Evolutionary conservation across 2,888 invertebrate genomes (phyloP).

Genomic region (Lapara coniferarum): DNA sequence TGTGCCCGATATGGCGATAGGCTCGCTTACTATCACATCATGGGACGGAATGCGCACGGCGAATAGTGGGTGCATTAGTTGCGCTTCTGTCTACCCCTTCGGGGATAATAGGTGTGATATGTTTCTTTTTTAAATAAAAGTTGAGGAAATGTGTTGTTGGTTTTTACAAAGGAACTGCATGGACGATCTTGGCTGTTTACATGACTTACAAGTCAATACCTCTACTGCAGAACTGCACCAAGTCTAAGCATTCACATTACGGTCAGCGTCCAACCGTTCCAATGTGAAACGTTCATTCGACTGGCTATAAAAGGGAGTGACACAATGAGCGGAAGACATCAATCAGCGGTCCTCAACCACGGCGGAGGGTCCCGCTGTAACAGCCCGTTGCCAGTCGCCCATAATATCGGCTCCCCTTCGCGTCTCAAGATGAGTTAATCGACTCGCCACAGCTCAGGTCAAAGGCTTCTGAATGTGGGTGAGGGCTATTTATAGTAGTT

Average conservation of each 20-base stretch:
- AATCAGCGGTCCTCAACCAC: slow-evolving; percentile 70
- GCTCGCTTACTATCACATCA: too few species aligned
- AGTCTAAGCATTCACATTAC: slow-evolving; percentile 47
- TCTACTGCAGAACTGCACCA: background rate
- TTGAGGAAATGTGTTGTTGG: too few species aligned
- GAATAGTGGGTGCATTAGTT: too few species aligned
- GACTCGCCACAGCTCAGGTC: slow-evolving; percentile 11
- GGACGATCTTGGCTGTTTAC: too few species aligned
- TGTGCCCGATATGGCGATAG: too few species aligned
- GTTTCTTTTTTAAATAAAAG: too few species aligned
- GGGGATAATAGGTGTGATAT: too few species aligned
- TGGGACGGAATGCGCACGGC: too few species aligned
- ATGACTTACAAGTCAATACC: too few species aligned
- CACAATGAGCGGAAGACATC: slow-evolving; percentile 75
- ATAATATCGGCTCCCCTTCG: slow-evolving; percentile 39
- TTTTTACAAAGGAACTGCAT: too few species aligned
- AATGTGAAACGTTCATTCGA: slow-evolving; percentile 47
- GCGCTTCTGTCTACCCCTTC: too few species aligned
- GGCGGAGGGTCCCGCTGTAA: slow-evolving; percentile 51
- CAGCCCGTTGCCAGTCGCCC: slow-evolving; percentile 15
- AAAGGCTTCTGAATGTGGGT: slow-evolving; percentile 20
- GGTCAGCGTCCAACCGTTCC: slow-evolving; percentile 48
- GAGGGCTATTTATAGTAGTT: slow-evolving; percentile 8
- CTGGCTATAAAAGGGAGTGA: slow-evolving; percentile 62
- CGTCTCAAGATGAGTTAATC: slow-evolving; percentile 28